Base-by-base conservation (phyloP, 2,113 vertebrate genomes). In the Monarcha castaneiventris region DNA sequence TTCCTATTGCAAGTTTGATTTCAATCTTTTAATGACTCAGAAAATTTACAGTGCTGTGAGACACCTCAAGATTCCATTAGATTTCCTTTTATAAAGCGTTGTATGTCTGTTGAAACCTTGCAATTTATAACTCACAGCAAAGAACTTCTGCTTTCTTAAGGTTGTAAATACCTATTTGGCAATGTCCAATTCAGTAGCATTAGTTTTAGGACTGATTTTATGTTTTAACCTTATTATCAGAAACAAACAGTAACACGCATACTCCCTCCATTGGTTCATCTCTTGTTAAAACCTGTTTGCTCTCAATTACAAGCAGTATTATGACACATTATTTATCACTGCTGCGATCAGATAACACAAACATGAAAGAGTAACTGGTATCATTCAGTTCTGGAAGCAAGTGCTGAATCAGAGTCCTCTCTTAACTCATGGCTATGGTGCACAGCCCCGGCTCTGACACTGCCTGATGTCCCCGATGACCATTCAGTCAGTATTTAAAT, bases 341-440 rank as follows among this genome's bases (percentile, higher is more conserved):
- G 56, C 52, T 74, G 79, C 10, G 32, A 64, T 71, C 80, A 78
- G 88, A 10, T 64, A 63, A 56, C 52, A 64, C 48, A 49, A 84
- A 83, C 63, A 37, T 10, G 74, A 81, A 78, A 72, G 77, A 79
- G 62, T 41, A 82, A 37, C 56, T 12, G 39, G 22, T 58, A 7
- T 39, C 83, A 62, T 32, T 89, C 73, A n/a, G 54, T 54, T 94
- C 93, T 64, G 83, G 91, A 92, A 81, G 95, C 85, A 78, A 91
- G 51, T 67, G 87, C 94, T 96, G 94, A 97, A 95, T 96, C 96
- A 95, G 93, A 94, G 90, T 72, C 92, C 86, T 87, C 62, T 29
- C 37, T 84, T 32, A 82, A 96, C 83, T 96, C 94, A 2, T 10
- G 27, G 14, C 7, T 6, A 23, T 25, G 10, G 29, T 17, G 64